Evolutionary conservation across 2,797 vertebrate species (phyloP), one percentile per base, ranked within the genome.

Genomic region (Erpetoichthys calabaricus): DNA sequence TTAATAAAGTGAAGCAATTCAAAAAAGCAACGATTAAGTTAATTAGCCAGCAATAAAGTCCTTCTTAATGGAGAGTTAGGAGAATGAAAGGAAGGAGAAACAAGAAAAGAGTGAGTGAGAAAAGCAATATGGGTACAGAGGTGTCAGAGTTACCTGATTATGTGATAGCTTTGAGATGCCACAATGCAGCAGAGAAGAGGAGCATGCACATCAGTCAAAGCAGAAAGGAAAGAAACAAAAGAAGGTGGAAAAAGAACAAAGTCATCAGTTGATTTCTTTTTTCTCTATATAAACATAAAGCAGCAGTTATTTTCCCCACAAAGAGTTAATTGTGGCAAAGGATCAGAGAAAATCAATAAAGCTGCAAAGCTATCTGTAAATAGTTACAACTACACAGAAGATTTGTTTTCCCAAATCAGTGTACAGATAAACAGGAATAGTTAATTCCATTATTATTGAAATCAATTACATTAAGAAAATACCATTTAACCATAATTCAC

Each of bases 121-220:
- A 76, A 64, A 68, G 70, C 63, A 73, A 50, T 67, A 64, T 56
- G 68, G 74, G 71, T 72, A 58, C 81, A 77, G 71, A 76, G 71
- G 73, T 83, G 82, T 80, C 83, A 81, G 77, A 81, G 89, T 98
- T 98, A 98, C 95, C 95, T 98, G 92, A 98, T 95, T 83, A 91
- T 84, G 90, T 98, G 95, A 96, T 93, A 98, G 91, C 95, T 98
- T 92, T 90, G 86, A 91, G 89, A 91, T 83, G 90, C 92, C 94
- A 91, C 85, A 91, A 89, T 91, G 90, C 92, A 95, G 93, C 92
- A 91, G 85, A 90, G 81, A 85, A 86, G 84, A 81, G 85, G 85
- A 85, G 87, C 88, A 91, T 91, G 92, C 89, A 89, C 80, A 81
- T 78, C 82, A 83, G 86, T 89, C 86, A 89, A 85, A 90, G 82